phyloP scores from a whole-genome alignment of 2,113 vertebrate species.

The Sporophila hypoxantha region DNA sequence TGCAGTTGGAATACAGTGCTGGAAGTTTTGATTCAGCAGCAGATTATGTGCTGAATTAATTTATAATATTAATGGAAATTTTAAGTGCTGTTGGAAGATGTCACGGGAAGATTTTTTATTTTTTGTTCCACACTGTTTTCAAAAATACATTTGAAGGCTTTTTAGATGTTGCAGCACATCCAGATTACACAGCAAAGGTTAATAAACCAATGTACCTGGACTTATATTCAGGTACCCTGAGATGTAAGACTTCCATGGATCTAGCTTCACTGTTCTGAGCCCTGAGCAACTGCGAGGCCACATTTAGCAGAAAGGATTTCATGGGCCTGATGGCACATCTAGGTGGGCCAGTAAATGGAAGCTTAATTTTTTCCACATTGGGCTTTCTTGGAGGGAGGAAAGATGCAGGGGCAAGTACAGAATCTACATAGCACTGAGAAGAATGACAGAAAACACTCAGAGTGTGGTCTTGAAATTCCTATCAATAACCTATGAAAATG shows the following conservation, averaged over 20 bases:
- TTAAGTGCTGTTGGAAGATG: slow-evolving; percentile 29
- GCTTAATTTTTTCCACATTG: background rate
- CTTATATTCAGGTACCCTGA: background rate
- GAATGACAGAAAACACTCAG: background rate
- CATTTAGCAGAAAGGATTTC: background rate
- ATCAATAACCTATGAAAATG: background rate
- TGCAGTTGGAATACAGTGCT: slow-evolving; percentile 41
- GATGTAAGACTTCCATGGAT: background rate
- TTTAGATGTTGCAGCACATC: slow-evolving; percentile 9
- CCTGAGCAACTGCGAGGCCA: background rate
- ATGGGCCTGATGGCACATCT: background rate
- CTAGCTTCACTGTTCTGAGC: slow-evolving; percentile 7
- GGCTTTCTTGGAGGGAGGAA: background rate
- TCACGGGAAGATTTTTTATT: background rate
- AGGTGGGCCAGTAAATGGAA: background rate
- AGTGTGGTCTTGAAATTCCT: background rate
- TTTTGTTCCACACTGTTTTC: background rate
- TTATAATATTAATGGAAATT: slow-evolving; percentile 31
- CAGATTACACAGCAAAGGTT: slow-evolving; percentile 25
- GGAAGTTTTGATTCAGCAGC: slow-evolving; percentile 38
- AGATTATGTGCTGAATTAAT: slow-evolving; percentile 19
- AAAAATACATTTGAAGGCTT: background rate
- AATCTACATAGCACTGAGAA: accelerated
- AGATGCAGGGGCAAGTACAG: background rate
- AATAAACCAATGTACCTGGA: background rate